Conservation (phyloP, 2,888 invertebrate genomes). For the Petrophora chlorosata region DNA sequence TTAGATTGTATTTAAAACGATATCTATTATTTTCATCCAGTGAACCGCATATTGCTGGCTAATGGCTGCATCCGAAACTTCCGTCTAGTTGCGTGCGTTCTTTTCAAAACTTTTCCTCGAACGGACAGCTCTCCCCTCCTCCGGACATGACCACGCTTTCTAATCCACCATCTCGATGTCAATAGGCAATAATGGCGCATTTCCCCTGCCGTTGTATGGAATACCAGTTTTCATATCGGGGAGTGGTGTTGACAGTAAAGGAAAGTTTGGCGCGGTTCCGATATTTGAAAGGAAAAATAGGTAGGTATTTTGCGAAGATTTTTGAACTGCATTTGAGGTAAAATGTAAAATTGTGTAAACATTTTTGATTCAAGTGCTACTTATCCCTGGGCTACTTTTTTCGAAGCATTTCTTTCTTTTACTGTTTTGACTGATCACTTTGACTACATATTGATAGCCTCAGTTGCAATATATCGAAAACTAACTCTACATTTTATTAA, state of each 20-base stretch:
- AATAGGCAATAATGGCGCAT: slow-evolving; percentile 56
- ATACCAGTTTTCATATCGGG: slow-evolving; percentile 19
- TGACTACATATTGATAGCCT: too few relatives aligned
- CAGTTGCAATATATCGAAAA: too few relatives aligned
- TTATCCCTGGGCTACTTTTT: too few relatives aligned
- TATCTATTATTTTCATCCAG: too few relatives aligned
- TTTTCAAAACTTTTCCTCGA: slow-evolving; percentile 30
- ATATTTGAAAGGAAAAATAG: slow-evolving; percentile 8
- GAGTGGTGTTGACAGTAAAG: slow-evolving; percentile 11
- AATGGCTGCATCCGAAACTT: slow-evolving; percentile 2
- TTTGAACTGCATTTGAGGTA: too few relatives aligned
- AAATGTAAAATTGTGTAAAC: too few relatives aligned
- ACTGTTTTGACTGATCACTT: too few relatives aligned
- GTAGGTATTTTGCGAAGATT: background rate
- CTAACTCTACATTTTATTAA: slow-evolving; percentile 10
- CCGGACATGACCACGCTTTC: slow-evolving; percentile 58
- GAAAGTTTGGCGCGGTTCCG: slow-evolving; percentile 31
- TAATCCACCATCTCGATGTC: slow-evolving; percentile 48
- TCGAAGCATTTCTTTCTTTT: too few relatives aligned
- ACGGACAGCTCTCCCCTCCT: slow-evolving; percentile 32
- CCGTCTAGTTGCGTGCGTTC: slow-evolving; percentile 8
- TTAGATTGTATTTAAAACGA: too few relatives aligned
- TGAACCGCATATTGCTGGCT: background rate
- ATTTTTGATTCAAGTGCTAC: too few relatives aligned
- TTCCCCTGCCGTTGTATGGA: slow-evolving; percentile 41